phyloP scores from a whole-genome alignment of 2,888 invertebrate genomes.

The Patella ulyssiponensis region DNA sequence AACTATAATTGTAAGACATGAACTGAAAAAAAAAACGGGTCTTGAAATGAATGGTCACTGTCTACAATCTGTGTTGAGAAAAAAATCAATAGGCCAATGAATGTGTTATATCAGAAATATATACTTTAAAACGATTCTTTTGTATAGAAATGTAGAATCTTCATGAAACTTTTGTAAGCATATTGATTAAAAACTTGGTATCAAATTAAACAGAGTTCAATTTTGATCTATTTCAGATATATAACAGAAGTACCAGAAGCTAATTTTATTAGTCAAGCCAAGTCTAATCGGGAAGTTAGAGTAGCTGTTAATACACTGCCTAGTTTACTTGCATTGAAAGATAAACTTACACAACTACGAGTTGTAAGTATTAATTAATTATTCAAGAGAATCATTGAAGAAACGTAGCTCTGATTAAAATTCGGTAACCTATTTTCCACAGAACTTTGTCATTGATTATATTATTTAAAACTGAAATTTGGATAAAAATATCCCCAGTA shows the following conservation, averaged over 20 bases:
- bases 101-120: too few relatives aligned
- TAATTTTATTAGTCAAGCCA: constrained; percentile 26
- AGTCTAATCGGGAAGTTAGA: constrained; percentile 27
- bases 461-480: background rate
- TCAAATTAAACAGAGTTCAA: background rate
- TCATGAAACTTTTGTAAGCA: too few relatives aligned
- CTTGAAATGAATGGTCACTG: too few relatives aligned
- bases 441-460: background rate
- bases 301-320: constrained; percentile 24
- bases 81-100: too few relatives aligned
- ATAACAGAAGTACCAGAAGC: constrained; percentile 25
- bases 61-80: too few relatives aligned
- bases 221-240: constrained; percentile 25
- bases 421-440: constrained; percentile 11
- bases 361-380: constrained; percentile 17
- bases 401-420: background rate
- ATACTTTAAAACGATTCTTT: too few relatives aligned
- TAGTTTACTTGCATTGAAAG: constrained; percentile 18
- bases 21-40: too few relatives aligned
- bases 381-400: too few relatives aligned
- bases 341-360: constrained; percentile 23
- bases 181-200: too few relatives aligned
- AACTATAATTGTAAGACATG: too few relatives aligned
- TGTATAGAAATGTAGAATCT: too few relatives aligned
- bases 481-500: constrained; percentile 1